Base-by-base conservation (phyloP, 1,140 invertebrate species). In the Macrobrachium nipponense region DNA sequence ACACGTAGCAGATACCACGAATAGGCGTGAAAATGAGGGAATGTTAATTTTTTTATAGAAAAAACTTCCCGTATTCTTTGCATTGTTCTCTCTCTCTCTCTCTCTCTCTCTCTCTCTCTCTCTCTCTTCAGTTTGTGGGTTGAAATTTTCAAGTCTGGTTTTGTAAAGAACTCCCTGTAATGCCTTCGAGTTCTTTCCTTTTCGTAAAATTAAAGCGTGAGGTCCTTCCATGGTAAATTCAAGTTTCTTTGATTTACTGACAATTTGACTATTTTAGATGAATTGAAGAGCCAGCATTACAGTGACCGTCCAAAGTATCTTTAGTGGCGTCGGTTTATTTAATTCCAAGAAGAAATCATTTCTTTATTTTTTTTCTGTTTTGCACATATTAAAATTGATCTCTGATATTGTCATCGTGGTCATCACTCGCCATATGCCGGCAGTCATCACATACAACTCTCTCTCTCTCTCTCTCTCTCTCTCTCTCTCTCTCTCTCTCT, bases 391-490 rank as follows among this genome's bases (percentile, higher is more conserved):
- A 11, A 11, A 23, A 15, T 17, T 27, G 3, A 20, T 68, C 15
- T 36, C 27, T 36, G n/a, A 20, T 68, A 20, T 68, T 17, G n/a
- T 17, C 27, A 15, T 68, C 18, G 0, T 27, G 11, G 10, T n/a
- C 64, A 11, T 27, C 27, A 20, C 18, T 27, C 18, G 0, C 4
- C 64, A 20, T 17, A 23, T 3, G 10, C 17, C 27, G 2, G 10
- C 17, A 15, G n/a, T 3, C 4, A 6, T 17, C 27, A 60, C 62
- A 59, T 76, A 23, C 7, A n/a, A 10, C 59, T 44, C 72, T 75
- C 72, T 75, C 72, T 23, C 44, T 68, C 59, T 23, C 36, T 68
- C 6, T 81, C 64, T 81, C 43, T 43, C 64, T 81, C 62, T 68
- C 62, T 43, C 72, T 36, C 44, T n/a, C 10, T 36, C 72, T n/a